Conservation (phyloP, 2,113 vertebrate species). For the Takifugu flavidus region DNA sequence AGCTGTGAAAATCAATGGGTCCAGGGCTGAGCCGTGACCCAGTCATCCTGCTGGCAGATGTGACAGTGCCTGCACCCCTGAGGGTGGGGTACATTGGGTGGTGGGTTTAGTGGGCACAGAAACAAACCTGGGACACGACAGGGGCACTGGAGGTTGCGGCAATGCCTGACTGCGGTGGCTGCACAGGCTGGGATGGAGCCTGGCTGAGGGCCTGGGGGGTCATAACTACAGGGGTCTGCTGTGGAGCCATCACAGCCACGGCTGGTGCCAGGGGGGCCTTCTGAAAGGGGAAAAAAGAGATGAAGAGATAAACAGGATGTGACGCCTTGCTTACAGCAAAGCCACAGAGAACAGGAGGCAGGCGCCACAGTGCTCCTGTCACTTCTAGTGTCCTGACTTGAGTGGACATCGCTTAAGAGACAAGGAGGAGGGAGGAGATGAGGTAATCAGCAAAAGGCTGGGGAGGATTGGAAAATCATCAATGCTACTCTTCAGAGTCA, state of each 20-base stretch:
- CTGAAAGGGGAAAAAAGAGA: slow-evolving; percentile 68
- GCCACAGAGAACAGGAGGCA: slow-evolving; percentile 73
- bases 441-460: slow-evolving; percentile 34
- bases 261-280: slow-evolving; percentile 70
- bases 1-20: slow-evolving; percentile 50
- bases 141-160: slow-evolving; percentile 74
- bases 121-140: slow-evolving; percentile 78
- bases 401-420: slow-evolving; percentile 63
- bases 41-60: slow-evolving; percentile 62
- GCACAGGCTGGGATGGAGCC: slow-evolving; percentile 61
- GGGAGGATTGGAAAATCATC: slow-evolving; percentile 24
- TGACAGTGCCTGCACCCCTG: slow-evolving; percentile 44
- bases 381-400: slow-evolving; percentile 69
- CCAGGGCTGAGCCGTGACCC: slow-evolving; percentile 40
- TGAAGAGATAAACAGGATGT: slow-evolving; percentile 76
- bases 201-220: slow-evolving; percentile 60
- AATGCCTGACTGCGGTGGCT: slow-evolving; percentile 65
- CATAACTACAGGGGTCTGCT: slow-evolving; percentile 70
- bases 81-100: slow-evolving; percentile 3
- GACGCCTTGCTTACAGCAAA: slow-evolving; percentile 74
- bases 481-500: slow-evolving; percentile 22
- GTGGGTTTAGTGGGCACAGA: slow-evolving; percentile 2
- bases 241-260: slow-evolving; percentile 69
- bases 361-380: slow-evolving; percentile 65
- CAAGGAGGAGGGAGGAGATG: slow-evolving; percentile 40